These are phyloP conservation scores for Propithecus deckenii DNA, from an alignment of 2,797 vertebrate genomes.

Conservation along the genomic window DNA sequence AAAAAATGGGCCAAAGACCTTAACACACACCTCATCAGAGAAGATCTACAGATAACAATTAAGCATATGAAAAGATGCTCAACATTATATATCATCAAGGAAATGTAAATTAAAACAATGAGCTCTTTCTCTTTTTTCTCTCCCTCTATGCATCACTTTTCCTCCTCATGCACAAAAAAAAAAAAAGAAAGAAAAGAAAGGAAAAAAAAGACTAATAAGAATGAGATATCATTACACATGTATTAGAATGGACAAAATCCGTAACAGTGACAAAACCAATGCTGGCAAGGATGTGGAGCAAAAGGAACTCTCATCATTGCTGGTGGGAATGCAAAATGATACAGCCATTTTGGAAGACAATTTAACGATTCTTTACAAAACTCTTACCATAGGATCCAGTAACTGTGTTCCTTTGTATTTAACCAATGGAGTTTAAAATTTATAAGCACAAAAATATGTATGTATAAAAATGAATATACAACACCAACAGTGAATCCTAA, in stretches of 20 bases:
- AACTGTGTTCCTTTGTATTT: not conserved
- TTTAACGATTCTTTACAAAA: not conserved
- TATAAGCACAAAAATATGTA: not conserved
- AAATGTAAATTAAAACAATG: not conserved
- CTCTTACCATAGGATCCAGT: not conserved
- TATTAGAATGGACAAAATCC: not conserved
- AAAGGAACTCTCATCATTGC: not conserved
- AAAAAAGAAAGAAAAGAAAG: no score
- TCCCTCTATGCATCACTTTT: no score
- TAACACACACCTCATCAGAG: not conserved
- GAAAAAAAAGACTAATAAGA: no score
- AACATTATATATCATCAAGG: not conserved
- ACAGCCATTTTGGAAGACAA: not conserved
- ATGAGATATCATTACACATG: not conserved
- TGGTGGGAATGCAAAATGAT: not conserved
- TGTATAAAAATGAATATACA: not conserved
- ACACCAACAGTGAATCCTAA: not conserved
- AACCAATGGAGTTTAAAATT: not conserved
- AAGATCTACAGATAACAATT: not conserved
- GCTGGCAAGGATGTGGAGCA: not conserved
- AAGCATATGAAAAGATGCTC: not conserved
- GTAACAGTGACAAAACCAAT: not conserved
- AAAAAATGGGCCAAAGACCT: not conserved
- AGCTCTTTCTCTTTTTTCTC: no score
- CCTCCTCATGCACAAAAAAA: no score